These are phyloP conservation scores for Trachelus stipa DNA, from an alignment of 2,888 invertebrate species.

Conservation along the genomic window DNA sequence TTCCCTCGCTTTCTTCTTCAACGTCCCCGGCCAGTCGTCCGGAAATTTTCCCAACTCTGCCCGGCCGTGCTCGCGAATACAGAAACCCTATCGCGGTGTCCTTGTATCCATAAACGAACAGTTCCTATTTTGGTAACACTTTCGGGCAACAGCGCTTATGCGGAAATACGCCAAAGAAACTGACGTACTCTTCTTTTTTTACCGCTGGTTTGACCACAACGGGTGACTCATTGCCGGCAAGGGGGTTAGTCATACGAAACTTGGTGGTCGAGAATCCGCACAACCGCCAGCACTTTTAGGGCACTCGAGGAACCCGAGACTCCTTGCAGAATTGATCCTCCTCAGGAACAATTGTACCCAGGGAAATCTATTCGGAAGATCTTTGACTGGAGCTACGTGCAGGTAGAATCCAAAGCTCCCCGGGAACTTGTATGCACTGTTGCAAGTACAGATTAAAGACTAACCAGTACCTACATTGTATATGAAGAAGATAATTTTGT, in stretches of 20 bases:
- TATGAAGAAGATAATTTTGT: background rate
- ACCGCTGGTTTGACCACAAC: background rate
- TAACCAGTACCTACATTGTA: background rate
- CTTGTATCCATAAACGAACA: no score
- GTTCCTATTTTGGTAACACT: background rate
- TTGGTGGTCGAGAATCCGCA: constrained; percentile 55
- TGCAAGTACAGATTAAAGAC: background rate
- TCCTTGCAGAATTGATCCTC: constrained; percentile 13
- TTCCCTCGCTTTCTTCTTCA: background rate
- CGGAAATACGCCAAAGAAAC: background rate
- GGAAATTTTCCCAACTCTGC: background rate
- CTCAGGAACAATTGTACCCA: background rate
- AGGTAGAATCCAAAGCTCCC: background rate
- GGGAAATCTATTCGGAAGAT: background rate
- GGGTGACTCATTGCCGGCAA: constrained; percentile 34
- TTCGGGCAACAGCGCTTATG: background rate
- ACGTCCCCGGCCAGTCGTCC: background rate
- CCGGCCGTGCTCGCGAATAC: no score
- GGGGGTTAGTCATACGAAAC: constrained; percentile 60
- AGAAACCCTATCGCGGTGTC: no score
- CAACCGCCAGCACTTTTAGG: constrained; percentile 62
- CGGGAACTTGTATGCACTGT: background rate
- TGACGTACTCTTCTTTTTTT: background rate
- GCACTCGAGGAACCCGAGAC: constrained; percentile 47
- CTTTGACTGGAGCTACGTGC: background rate